Percentiles rank a stretch among this genome's conserved stretches.
phyloP scores from a whole-genome alignment of 2,113 vertebrate genomes.

The Aldabrachelys gigantea region DNA sequence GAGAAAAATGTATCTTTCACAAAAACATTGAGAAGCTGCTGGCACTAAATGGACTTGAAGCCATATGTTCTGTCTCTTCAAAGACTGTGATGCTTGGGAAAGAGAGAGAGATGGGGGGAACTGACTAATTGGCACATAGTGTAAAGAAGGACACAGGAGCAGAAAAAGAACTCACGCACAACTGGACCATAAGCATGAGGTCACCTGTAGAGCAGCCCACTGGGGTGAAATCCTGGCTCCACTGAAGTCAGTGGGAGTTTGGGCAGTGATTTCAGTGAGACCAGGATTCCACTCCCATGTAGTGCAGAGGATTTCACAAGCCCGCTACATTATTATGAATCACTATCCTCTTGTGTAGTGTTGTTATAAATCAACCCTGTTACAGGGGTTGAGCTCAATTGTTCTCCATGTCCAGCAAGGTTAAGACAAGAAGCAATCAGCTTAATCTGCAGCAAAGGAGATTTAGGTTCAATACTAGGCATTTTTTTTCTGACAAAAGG shows the following conservation, averaged over 20 bases:
- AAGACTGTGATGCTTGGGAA: not conserved
- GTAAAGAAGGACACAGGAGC: not conserved
- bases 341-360: no score
- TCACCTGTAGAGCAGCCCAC: not conserved
- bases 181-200: rapidly evolving
- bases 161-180: not conserved
- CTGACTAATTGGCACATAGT: not conserved
- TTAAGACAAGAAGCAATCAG: no score
- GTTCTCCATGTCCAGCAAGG: no score
- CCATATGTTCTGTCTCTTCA: not conserved
- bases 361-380: no score
- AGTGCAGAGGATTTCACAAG: not conserved
- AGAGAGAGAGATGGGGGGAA: not conserved
- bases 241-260: not conserved
- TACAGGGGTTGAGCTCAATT: no score
- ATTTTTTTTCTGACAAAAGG: no score
- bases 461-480: no score
- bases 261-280: not conserved
- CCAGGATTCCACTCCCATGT: not conserved
- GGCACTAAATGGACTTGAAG: not conserved
- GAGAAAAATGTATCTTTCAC: not conserved
- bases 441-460: no score
- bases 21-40: not conserved
- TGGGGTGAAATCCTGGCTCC: not conserved
- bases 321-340: not conserved